Evolutionary conservation across 2,113 vertebrate genomes (phyloP).

Genomic region (Lycocorax pyrrhopterus): DNA sequence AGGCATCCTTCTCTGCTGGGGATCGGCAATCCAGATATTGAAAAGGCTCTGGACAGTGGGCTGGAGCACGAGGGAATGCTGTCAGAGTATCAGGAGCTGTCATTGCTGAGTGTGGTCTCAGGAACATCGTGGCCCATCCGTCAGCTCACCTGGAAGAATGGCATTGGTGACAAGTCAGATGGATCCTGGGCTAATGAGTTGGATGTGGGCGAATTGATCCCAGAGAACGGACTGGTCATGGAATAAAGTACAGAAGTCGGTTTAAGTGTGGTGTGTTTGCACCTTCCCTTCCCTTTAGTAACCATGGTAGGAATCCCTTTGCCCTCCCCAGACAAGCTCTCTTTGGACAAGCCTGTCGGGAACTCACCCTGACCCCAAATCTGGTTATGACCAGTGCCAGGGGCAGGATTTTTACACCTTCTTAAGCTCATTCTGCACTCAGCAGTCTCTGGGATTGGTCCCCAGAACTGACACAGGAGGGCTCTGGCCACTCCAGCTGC

Average conservation of each 20-base stretch:
- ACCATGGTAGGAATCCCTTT: not conserved
- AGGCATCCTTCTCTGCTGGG: not conserved
- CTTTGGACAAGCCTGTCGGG: not conserved
- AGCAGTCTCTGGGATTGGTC: not conserved
- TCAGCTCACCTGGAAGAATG: not conserved
- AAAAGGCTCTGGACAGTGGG: not conserved
- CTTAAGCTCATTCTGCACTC: not conserved
- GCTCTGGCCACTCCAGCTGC: not conserved
- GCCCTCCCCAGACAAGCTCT: not conserved
- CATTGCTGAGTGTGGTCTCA: not conserved
- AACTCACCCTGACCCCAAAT: not conserved
- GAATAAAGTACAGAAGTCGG: not conserved
- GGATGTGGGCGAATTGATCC: not conserved
- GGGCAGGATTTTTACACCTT: not conserved
- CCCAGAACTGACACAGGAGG: not conserved
- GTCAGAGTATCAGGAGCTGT: not conserved
- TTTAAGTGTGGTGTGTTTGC: not conserved
- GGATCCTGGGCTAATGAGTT: not conserved
- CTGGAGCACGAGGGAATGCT: not conserved
- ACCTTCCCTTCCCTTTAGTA: not conserved
- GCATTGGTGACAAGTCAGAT: not conserved
- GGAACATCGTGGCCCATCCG: not conserved
- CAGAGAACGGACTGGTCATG: not conserved
- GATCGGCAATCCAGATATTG: not conserved
- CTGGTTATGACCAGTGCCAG: not conserved